phyloP scores from a whole-genome alignment of 1,140 invertebrate species.

The Tribolium madens region DNA sequence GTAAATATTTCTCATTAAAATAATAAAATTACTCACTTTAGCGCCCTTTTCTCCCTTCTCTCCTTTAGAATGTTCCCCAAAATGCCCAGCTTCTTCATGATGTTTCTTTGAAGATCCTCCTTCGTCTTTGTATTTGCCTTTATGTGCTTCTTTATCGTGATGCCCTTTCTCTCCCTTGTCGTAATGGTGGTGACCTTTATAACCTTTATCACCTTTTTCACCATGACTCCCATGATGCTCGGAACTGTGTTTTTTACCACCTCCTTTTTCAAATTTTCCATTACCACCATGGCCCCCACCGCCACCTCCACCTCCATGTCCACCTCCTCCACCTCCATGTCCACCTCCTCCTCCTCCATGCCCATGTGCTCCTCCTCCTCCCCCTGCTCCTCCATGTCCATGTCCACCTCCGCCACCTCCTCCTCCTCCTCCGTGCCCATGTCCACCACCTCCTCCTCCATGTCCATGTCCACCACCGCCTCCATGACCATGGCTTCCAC shows the following conservation, averaged over 20 bases:
- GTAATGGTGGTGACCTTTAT: slow-evolving; percentile 70
- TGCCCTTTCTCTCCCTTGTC: slow-evolving; percentile 75
- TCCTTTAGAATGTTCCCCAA: slow-evolving; percentile 63
- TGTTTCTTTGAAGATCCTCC: slow-evolving; percentile 46
- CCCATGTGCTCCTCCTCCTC: slow-evolving; percentile 68
- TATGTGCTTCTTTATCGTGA: slow-evolving; percentile 70
- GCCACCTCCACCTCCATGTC: not conserved
- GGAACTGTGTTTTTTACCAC: slow-evolving; percentile 68
- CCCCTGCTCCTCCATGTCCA: slow-evolving; percentile 48
- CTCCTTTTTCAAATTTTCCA: slow-evolving; percentile 66
- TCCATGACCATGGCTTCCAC: slow-evolving; percentile 4
- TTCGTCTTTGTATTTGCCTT: slow-evolving; percentile 47
- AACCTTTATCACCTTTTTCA: slow-evolving; percentile 68
- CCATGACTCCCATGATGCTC: slow-evolving; percentile 70
- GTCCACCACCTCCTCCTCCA: slow-evolving; percentile 4
- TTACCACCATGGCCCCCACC: slow-evolving; percentile 36
- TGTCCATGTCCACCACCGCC: slow-evolving; percentile 9
- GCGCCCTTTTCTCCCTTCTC: slow-evolving; percentile 70
- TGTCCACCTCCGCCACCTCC: slow-evolving; percentile 21
- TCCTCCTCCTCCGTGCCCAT: slow-evolving; percentile 3
- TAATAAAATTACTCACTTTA: slow-evolving; percentile 61
- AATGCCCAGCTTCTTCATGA: slow-evolving; percentile 46
- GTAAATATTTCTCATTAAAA: not conserved
- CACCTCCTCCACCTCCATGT: not conserved
- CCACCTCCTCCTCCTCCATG: slow-evolving; percentile 66